A percentile compares a stretch with the other conserved stretches of the same genome.
phyloP scores from a whole-genome alignment of 92 coral and sea anemone genomes.

The Meandrina meandrites region DNA sequence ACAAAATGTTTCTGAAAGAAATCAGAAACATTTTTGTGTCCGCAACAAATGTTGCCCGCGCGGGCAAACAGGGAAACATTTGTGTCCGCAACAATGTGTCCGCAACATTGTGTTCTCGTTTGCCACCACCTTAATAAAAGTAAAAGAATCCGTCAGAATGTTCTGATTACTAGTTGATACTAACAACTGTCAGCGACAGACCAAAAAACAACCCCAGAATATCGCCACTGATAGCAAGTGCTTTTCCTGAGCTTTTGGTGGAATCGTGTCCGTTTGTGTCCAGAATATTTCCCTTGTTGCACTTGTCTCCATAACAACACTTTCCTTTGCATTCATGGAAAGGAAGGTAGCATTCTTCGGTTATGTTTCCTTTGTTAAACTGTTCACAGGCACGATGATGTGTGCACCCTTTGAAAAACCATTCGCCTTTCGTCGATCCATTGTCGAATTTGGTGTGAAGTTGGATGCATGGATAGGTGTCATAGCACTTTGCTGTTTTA shows the following conservation, averaged over 20 bases:
- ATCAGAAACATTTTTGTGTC: too few species aligned
- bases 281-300: slow-evolving; percentile 3
- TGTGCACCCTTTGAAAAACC: neutral
- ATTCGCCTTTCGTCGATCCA: neutral
- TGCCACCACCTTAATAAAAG: too few species aligned
- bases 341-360: neutral
- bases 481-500: neutral
- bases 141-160: neutral
- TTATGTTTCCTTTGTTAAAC: neutral
- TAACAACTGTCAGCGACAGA: neutral
- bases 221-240: neutral
- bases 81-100: too few species aligned
- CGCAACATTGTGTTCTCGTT: too few species aligned
- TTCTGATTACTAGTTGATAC: neutral
- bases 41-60: too few species aligned
- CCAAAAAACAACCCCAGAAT: neutral
- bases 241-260: neutral
- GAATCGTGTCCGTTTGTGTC: neutral
- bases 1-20: too few species aligned
- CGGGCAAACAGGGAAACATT: too few species aligned
- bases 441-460: neutral
- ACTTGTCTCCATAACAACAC: neutral
- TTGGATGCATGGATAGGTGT: neutral
- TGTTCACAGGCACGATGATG: neutral
- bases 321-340: neutral